Evolutionary conservation across 2,888 invertebrate genomes (phyloP), one percentile per base, ranked within the genome.

Genomic region (Eutolmus rufibarbis): DNA sequence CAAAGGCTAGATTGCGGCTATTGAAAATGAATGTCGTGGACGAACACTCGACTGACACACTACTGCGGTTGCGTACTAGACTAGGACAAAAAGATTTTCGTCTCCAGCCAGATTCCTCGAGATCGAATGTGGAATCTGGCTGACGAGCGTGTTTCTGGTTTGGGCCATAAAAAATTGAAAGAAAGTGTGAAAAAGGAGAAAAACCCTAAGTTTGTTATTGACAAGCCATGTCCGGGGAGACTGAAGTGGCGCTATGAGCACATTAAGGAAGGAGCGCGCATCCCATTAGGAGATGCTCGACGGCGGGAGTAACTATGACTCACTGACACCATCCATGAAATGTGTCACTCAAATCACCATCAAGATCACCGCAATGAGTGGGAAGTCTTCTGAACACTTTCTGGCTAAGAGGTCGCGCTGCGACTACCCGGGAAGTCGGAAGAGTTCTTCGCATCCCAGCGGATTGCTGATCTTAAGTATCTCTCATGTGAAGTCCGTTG

Each of bases 181-280:
- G 51, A 81, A 56, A 76, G 37, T 37, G 76, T 76, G 40, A 51
- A 81, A 81, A 51, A 81, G 46, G 23, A 78, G 76, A 78, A 78
- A 78, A 78, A 28, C 56, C 8, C 19, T n/a, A 56, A 56, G 46
- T 51, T 81, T 56, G 28, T 56, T 78, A 56, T 81, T 81, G 81
- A 81, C 81, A 81, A 5, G n/a, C 51, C n/a, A 56, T 56, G 81
- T 81, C 81, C 31, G 81, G 5, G 34, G 31, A 31, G 81, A 23
- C 51, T 81, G 81, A 81, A 81, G 81, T 81, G 81, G 81, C 81
- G 81, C 81, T 81, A 81, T 81, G 81, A 34, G 31, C 81, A 81
- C 81, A 81, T 81, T 56, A 81, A 56, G 56, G 43, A 81, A 78
- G 81, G 81, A 51, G 14, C 31, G 81, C 56, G 81, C 34, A 51